Percentiles rank a stretch among this genome's conserved stretches.
phyloP scores from a whole-genome alignment of 2,113 vertebrate genomes.

The Silurus glanis region DNA sequence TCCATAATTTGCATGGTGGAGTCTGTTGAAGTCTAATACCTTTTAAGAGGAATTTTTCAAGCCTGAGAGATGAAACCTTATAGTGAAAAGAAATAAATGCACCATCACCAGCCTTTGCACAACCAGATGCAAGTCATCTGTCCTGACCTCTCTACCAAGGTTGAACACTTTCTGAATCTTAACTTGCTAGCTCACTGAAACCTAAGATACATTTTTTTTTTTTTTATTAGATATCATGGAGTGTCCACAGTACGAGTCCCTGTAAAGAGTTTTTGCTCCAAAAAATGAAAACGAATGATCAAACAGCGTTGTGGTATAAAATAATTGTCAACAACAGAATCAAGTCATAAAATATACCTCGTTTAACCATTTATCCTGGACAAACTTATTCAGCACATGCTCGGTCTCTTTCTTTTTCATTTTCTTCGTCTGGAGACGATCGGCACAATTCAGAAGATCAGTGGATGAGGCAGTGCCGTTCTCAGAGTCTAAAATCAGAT shows the following conservation, averaged over 20 bases:
- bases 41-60: no score
- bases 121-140: neutral
- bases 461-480: slow-evolving; percentile 87
- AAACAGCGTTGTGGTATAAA: neutral
- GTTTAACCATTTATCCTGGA: slow-evolving; percentile 89
- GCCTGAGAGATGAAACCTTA: neutral
- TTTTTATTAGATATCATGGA: neutral
- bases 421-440: slow-evolving; percentile 85
- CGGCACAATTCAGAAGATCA: slow-evolving; percentile 85
- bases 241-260: neutral
- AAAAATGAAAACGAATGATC: neutral
- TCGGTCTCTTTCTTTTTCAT: slow-evolving; percentile 91
- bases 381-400: slow-evolving; percentile 83
- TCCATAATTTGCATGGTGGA: no score
- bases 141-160: neutral
- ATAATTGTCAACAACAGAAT: neutral
- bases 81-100: neutral
- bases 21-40: no score
- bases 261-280: neutral
- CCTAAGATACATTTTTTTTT: neutral
- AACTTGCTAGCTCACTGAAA: neutral
- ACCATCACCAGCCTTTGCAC: no score
- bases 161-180: neutral
- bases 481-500: slow-evolving; percentile 86
- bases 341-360: slow-evolving; percentile 71